phyloP scores from a whole-genome alignment of 2,797 vertebrate species.

The Arrhamphus sclerolepis region DNA sequence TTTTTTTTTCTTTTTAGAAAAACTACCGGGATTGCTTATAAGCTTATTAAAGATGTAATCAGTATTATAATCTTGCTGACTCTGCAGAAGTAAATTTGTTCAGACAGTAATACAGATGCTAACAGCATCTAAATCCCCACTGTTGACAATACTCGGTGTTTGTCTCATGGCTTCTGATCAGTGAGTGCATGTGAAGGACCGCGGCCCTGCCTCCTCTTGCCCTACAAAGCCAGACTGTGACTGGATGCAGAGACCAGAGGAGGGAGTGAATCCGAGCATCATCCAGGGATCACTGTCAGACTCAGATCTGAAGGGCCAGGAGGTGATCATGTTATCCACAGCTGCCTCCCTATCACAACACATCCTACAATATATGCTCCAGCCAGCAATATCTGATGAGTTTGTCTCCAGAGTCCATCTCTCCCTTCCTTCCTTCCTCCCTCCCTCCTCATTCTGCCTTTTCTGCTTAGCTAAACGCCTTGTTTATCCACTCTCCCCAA shows the following conservation, averaged over 20 bases:
- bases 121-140: conserved; percentile 31
- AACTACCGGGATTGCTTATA: not conserved
- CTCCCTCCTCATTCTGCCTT: conserved; percentile 30
- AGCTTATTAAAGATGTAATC: not conserved
- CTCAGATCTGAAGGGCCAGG: conserved; percentile 34
- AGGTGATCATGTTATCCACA: conserved; percentile 43
- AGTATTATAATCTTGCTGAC: not conserved
- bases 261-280: conserved; percentile 30
- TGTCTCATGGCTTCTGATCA: conserved; percentile 42
- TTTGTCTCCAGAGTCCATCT: conserved; percentile 31
- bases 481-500: conserved; percentile 68
- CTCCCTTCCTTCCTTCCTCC: conserved; percentile 8
- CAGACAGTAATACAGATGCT: conserved; percentile 4
- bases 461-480: conserved; percentile 67
- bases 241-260: conserved; percentile 18
- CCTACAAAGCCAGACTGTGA: conserved; percentile 35
- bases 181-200: conserved; percentile 42
- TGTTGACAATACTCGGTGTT: conserved; percentile 44
- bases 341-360: conserved; percentile 51
- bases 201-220: conserved; percentile 48
- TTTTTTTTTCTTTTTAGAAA: conserved; percentile 7
- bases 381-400: conserved; percentile 58
- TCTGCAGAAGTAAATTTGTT: conserved; percentile 8
- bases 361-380: conserved; percentile 50
- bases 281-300: conserved; percentile 53